phyloP scores from a whole-genome alignment of 2,888 invertebrate genomes.

The Sepiola atlantica region DNA sequence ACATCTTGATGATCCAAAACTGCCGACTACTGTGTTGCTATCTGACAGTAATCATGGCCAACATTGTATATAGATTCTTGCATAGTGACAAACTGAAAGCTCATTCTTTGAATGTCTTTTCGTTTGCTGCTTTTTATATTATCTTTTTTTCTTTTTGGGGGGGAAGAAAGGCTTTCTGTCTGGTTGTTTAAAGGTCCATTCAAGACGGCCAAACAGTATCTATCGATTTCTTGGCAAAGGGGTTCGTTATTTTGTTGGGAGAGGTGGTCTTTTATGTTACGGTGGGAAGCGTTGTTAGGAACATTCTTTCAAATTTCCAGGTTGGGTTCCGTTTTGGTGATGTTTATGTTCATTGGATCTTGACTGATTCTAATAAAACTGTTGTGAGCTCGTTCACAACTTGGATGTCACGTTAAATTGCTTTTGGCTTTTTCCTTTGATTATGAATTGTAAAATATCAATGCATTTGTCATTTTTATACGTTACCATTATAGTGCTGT shows the following conservation, averaged over 20 bases:
- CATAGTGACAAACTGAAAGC: constrained; percentile 20
- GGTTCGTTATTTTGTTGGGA: constrained; percentile 37
- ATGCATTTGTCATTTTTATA: no score
- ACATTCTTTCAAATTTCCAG: background rate
- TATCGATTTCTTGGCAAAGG: background rate
- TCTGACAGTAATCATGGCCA: background rate
- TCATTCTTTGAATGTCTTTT: background rate
- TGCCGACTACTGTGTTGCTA: background rate
- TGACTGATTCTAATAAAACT: constrained; percentile 35
- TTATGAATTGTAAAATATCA: no score
- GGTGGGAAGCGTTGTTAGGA: constrained; percentile 23
- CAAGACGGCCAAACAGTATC: background rate
- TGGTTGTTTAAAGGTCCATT: constrained; percentile 33
- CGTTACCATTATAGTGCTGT: no score
- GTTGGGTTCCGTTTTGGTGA: constrained; percentile 34
- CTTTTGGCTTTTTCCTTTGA: background rate
- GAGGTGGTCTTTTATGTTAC: background rate
- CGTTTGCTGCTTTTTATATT: background rate
- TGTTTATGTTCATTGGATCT: constrained; percentile 37
- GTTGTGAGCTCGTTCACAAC: constrained; percentile 33
- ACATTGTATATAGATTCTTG: constrained; percentile 22
- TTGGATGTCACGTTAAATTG: constrained; percentile 17
- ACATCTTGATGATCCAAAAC: background rate
- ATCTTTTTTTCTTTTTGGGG: background rate
- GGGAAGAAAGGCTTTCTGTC: background rate